Percentiles rank a stretch among this genome's conserved stretches.
Evolutionary conservation across 2,113 vertebrate species (phyloP).

Genomic region (Elephas maximus): DNA sequence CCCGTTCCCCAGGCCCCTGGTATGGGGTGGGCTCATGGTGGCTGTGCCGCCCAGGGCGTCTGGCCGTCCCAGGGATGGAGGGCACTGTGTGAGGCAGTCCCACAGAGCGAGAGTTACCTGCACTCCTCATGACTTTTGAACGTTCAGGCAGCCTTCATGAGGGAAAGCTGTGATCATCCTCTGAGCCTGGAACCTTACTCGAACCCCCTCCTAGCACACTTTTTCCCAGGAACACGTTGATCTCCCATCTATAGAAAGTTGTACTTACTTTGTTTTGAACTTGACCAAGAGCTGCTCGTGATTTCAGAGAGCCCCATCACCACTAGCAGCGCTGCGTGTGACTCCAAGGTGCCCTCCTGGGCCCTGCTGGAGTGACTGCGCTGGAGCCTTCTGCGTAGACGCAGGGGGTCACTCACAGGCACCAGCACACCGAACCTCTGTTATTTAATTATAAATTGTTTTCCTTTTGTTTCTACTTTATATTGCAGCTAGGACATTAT

Average conservation of each 20-base stretch:
- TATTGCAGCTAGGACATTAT: no score
- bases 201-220: neutral
- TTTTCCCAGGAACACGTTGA: neutral
- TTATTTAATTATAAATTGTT: neutral
- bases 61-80: neutral
- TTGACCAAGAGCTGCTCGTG: neutral
- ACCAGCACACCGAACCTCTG: neutral
- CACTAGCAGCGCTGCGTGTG: neutral
- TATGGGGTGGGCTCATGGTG: accelerated
- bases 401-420: no score
- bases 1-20: neutral
- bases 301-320: neutral
- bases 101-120: neutral
- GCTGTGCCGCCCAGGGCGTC: neutral
- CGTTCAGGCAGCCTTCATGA: neutral
- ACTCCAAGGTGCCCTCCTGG: no score
- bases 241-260: neutral
- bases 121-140: neutral
- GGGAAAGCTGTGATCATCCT: neutral
- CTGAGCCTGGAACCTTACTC: neutral
- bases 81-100: neutral
- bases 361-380: neutral
- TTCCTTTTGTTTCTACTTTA: neutral
- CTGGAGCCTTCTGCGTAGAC: neutral
- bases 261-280: neutral